phyloP scores from a whole-genome alignment of 2,888 invertebrate species.

The Eugnorisma glareosa region DNA sequence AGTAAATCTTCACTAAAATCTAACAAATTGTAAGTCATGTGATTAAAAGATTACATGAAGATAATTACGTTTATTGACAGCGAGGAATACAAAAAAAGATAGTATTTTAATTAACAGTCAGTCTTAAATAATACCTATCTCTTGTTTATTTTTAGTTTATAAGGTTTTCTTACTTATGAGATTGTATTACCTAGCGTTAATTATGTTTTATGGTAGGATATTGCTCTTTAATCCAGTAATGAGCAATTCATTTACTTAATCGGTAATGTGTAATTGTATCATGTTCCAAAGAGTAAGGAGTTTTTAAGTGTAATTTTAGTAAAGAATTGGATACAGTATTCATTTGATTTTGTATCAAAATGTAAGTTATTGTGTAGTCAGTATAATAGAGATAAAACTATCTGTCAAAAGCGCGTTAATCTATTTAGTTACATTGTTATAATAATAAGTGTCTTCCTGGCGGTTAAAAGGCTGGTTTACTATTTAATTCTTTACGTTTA shows the following conservation, averaged over 20 bases:
- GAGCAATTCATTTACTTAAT: not conserved
- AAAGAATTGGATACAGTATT: not conserved
- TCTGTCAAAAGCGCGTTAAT: not conserved
- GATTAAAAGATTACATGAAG: not conserved
- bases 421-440: not conserved
- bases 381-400: not conserved
- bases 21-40: slow-evolving; percentile 5
- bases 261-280: not conserved
- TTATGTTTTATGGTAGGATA: slow-evolving; percentile 8
- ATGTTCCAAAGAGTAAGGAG: not conserved
- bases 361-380: not conserved
- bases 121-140: slow-evolving; percentile 14
- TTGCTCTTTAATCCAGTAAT: not conserved
- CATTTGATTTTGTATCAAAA: not conserved
- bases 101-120: slow-evolving; percentile 2
- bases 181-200: slow-evolving; percentile 17
- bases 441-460: not conserved
- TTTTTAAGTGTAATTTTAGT: not conserved
- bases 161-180: slow-evolving; percentile 7
- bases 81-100: not conserved
- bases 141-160: slow-evolving; percentile 6
- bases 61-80: slow-evolving; percentile 16
- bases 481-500: slow-evolving; percentile 50
- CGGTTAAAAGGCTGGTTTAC: slow-evolving; percentile 8
- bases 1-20: not conserved